Percentiles rank a stretch among this genome's conserved stretches.
phyloP scores from a whole-genome alignment of 2,797 vertebrate genomes.

The Hipposideros larvatus region DNA sequence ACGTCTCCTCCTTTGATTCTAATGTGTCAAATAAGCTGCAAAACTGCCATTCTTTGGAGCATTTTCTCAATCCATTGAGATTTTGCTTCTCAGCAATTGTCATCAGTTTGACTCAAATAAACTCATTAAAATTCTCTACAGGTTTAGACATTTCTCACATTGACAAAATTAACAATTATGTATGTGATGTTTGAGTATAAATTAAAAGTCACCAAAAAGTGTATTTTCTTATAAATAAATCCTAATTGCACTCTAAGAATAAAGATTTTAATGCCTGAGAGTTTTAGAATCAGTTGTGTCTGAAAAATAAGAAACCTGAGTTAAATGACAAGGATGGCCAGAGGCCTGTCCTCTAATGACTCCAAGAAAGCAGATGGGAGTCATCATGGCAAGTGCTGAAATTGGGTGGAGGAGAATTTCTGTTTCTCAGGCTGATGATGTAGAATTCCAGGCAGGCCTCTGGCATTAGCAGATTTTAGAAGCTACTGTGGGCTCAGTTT shows the following conservation, averaged over 20 bases:
- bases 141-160: too few species aligned
- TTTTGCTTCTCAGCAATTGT: too few species aligned
- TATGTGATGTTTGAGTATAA: neutral
- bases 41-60: too few species aligned
- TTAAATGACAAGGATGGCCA: neutral
- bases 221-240: slow-evolving; percentile 41
- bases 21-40: too few species aligned
- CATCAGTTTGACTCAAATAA: too few species aligned
- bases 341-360: neutral
- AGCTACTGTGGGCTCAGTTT: neutral
- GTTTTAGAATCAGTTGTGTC: slow-evolving; percentile 1
- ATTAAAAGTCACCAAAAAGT: neutral
- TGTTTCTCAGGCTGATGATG: neutral
- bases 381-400: neutral
- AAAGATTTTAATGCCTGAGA: neutral
- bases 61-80: too few species aligned
- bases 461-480: neutral
- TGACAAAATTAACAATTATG: neutral
- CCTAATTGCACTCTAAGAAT: neutral
- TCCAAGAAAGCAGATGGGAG: neutral
- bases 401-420: neutral
- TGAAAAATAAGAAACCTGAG: neutral
- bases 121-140: too few species aligned
- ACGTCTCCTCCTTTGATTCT: too few species aligned
- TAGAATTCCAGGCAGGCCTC: neutral